Evolutionary conservation across 2,113 vertebrate species (phyloP).

Genomic region (Tetrax tetrax): DNA sequence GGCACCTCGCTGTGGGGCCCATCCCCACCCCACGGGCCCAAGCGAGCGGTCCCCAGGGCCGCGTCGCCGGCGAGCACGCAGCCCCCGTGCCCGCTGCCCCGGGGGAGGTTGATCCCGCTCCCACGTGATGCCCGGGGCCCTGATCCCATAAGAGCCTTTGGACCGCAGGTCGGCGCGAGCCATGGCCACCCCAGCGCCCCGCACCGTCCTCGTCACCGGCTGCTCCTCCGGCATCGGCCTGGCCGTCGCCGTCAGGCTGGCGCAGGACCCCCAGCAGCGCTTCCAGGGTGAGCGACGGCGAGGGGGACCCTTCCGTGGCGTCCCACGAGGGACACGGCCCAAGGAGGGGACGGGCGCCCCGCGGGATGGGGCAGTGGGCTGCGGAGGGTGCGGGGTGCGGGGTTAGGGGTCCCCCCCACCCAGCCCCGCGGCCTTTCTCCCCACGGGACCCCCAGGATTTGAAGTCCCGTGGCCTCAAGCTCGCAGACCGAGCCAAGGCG

Average conservation of each 20-base stretch:
- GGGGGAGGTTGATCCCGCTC: neutral
- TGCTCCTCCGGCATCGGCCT: conserved; percentile 87
- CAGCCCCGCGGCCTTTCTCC: too few relatives aligned
- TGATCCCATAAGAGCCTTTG: neutral
- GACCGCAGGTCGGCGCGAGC: neutral
- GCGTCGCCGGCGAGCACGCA: too few relatives aligned
- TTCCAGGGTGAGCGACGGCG: conserved; percentile 76
- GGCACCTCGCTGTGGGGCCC: too few relatives aligned
- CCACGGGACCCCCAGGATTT: too few relatives aligned
- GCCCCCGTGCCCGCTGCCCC: too few relatives aligned
- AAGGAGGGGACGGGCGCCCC: too few relatives aligned
- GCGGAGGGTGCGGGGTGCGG: neutral
- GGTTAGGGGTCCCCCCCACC: neutral
- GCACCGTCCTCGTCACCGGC: conserved; percentile 80
- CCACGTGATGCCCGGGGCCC: neutral
- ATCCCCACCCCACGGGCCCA: too few relatives aligned
- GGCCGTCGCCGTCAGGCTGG: conserved; percentile 78
- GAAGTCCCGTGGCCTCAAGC: too few relatives aligned
- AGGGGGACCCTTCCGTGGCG: neutral
- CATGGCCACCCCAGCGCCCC: conserved; percentile 45
- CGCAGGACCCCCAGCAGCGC: conserved; percentile 76
- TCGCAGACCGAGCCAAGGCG: too few relatives aligned
- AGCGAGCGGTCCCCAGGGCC: too few relatives aligned
- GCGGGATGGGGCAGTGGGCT: too few relatives aligned
- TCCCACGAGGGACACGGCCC: too few relatives aligned